A percentile compares a stretch with the other conserved stretches of the same genome.
phyloP scores from a whole-genome alignment of 2,888 invertebrate genomes.

The Torymus texanus region DNA sequence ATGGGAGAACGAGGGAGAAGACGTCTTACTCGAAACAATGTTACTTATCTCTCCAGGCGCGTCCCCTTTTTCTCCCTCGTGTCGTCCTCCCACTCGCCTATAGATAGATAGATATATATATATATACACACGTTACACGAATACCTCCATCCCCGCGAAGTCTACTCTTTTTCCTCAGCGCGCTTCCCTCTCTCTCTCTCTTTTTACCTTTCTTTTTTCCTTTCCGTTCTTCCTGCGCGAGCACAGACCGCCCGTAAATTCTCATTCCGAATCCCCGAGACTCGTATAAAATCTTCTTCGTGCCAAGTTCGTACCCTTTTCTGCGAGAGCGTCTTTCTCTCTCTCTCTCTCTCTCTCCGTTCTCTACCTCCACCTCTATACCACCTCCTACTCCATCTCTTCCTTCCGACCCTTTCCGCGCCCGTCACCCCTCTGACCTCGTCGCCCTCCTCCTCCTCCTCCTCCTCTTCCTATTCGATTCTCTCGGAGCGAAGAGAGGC shows the following conservation, averaged over 20 bases:
- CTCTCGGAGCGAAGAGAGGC: constrained; percentile 3
- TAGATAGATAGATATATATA: too few relatives aligned
- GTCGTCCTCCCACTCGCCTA: constrained; percentile 9
- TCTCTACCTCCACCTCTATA: constrained; percentile 29
- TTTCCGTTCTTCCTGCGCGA: neutral
- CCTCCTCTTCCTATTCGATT: constrained; percentile 57
- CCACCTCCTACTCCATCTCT: constrained; percentile 44
- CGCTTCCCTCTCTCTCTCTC: neutral
- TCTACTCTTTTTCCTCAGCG: constrained; percentile 30
- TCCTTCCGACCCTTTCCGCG: constrained; percentile 38
- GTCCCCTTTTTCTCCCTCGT: constrained; percentile 18
- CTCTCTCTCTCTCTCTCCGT: neutral
- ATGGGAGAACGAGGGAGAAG: constrained; percentile 49
- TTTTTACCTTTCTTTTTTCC: too few relatives aligned
- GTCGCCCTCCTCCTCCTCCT: constrained; percentile 57
- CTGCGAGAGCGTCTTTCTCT: constrained; percentile 27
- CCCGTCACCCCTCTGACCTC: constrained; percentile 45
- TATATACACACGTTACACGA: too few relatives aligned
- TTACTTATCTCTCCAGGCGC: constrained; percentile 58
- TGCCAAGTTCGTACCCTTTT: constrained; percentile 58
- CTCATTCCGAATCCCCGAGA: constrained; percentile 72
- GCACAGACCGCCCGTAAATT: constrained; percentile 72
- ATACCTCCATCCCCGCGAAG: too few relatives aligned
- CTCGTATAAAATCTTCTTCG: constrained; percentile 72
- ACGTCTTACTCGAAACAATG: constrained; percentile 74